Conservation (phyloP, 2,888 invertebrate genomes). For the Steinernema carpocapsae region DNA sequence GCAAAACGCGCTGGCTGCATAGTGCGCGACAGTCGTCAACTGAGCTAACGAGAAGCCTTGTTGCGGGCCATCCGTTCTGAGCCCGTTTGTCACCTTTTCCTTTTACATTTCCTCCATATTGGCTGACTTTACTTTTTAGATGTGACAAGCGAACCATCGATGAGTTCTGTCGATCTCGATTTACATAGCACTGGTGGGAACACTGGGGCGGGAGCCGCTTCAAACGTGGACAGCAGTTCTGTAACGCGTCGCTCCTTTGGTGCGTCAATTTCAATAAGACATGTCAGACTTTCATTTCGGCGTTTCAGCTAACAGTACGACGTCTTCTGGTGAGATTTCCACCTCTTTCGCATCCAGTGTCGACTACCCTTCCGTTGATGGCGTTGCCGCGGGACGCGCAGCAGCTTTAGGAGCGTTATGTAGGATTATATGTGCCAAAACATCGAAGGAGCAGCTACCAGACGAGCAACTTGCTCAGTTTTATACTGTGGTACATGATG, state of each 20-base stretch:
- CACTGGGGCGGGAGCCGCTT: constrained; percentile 8
- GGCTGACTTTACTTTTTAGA: constrained; percentile 49
- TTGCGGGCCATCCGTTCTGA: not conserved
- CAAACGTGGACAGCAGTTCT: constrained; percentile 6
- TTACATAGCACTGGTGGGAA: constrained; percentile 33
- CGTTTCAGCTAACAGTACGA: constrained; percentile 42
- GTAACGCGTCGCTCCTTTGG: constrained; percentile 25
- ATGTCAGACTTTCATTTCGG: not conserved
- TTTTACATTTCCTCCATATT: not conserved
- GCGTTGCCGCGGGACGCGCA: constrained; percentile 78
- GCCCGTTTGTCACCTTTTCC: constrained; percentile 26
- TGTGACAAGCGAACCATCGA: constrained; percentile 61
- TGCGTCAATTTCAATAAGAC: constrained; percentile 33
- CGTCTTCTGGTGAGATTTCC: constrained; percentile 43
- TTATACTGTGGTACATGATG: constrained; percentile 88
- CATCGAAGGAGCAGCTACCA: constrained; percentile 88
- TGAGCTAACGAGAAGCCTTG: constrained; percentile 32
- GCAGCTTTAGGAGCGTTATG: constrained; percentile 93
- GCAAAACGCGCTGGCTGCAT: constrained; percentile 24
- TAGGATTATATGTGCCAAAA: constrained; percentile 91
- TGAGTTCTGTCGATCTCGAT: constrained; percentile 58
- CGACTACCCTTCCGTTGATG: constrained; percentile 49
- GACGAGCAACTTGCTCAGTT: constrained; percentile 90
- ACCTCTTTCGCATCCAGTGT: constrained; percentile 39
- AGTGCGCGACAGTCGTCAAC: constrained; percentile 35